Conservation (phyloP, 2,888 invertebrate species). For the Chloromyia formosa region DNA sequence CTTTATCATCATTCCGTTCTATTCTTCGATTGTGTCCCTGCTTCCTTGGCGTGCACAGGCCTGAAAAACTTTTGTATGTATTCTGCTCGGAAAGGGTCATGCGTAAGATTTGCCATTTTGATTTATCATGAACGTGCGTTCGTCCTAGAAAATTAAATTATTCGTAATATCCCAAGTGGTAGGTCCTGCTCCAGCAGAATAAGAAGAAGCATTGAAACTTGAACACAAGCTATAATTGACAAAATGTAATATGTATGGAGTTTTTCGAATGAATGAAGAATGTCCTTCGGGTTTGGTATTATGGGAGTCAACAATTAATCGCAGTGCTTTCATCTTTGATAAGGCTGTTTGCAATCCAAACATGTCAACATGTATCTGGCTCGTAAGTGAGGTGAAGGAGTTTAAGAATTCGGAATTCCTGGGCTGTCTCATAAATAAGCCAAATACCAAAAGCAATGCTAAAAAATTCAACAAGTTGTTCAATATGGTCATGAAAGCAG, state of each 20-base stretch:
- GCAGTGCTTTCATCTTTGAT: too few relatives aligned
- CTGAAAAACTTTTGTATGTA: background rate
- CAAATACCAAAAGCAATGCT: background rate
- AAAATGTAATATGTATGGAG: background rate
- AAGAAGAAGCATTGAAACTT: background rate
- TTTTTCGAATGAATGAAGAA: background rate
- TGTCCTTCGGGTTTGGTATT: background rate
- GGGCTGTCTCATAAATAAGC: background rate
- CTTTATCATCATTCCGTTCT: too few relatives aligned
- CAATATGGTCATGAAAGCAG: background rate
- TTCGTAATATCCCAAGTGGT: background rate
- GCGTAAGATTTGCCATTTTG: conserved; percentile 6
- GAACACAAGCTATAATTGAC: background rate
- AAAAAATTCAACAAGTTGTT: conserved; percentile 19
- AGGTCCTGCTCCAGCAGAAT: background rate
- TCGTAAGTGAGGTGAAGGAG: background rate
- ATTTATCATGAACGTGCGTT: conserved; percentile 3
- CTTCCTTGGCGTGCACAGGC: too few relatives aligned
- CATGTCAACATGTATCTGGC: too few relatives aligned
- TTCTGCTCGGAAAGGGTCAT: background rate
- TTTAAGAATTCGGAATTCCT: background rate
- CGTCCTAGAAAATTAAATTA: background rate
- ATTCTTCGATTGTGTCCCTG: too few relatives aligned
- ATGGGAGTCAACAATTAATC: background rate
- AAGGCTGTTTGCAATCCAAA: too few relatives aligned